Evolutionary conservation across 2,888 invertebrate species (phyloP).

Genomic region (Lasioglossum figueresi): DNA sequence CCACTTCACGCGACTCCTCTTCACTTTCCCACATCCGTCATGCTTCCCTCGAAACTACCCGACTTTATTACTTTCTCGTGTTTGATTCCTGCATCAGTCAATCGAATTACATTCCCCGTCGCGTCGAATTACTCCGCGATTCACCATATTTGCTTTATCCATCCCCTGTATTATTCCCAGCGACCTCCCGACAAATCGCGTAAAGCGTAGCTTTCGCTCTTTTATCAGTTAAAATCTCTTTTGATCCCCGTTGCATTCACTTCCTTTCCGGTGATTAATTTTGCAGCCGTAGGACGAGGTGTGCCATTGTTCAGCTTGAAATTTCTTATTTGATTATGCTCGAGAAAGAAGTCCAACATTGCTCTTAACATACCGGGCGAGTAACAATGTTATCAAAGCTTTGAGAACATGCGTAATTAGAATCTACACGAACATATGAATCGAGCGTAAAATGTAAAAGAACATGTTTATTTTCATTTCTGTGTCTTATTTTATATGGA

Average conservation of each 20-base stretch:
- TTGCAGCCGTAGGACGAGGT: not conserved
- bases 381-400: too few relatives aligned
- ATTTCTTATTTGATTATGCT: not conserved
- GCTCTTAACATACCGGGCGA: too few relatives aligned
- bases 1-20: not conserved
- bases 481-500: not conserved
- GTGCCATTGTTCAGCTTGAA: not conserved
- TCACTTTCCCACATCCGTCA: not conserved
- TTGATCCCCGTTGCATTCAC: not conserved
- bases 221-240: not conserved
- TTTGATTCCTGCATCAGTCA: slow-evolving; percentile 25
- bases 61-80: slow-evolving; percentile 26
- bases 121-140: not conserved
- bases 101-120: slow-evolving; percentile 33
- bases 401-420: not conserved
- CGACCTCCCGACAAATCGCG: not conserved
- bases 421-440: not conserved
- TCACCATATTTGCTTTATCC: not conserved
- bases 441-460: not conserved
- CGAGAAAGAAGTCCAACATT: not conserved
- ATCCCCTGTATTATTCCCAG: not conserved
- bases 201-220: not conserved
- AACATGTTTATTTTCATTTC: not conserved
- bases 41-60: not conserved
- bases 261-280: not conserved